A percentile compares a stretch with the other conserved stretches of the same genome.
Evolutionary conservation across 2,797 vertebrate species (phyloP).

Genomic region (Acridotheres tristis): DNA sequence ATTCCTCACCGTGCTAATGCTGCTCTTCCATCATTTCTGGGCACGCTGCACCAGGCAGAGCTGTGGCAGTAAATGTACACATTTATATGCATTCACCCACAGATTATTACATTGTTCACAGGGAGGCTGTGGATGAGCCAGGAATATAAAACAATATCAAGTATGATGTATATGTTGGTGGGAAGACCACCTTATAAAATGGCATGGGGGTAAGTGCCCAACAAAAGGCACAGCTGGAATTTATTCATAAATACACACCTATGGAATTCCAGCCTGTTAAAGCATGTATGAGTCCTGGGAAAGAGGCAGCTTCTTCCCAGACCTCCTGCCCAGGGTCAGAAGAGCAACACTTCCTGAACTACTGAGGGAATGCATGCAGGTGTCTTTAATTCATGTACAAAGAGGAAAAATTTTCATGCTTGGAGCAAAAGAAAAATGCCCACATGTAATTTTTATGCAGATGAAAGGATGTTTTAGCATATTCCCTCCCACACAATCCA

Average conservation of each 20-base stretch:
- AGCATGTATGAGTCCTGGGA: not conserved
- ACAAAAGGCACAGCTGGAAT: not conserved
- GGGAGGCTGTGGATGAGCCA: not conserved
- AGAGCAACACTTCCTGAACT: not conserved
- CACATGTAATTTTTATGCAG: not conserved
- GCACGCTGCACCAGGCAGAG: slow-evolving; percentile 21
- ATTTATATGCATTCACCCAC: slow-evolving; percentile 37
- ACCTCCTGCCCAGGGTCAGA: not conserved
- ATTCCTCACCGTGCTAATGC: slow-evolving; percentile 43
- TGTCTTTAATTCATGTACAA: not conserved
- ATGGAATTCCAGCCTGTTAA: not conserved
- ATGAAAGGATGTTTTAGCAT: not conserved
- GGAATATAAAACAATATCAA: not conserved
- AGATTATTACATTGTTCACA: slow-evolving; percentile 35
- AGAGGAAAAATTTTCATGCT: not conserved
- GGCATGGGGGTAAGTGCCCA: not conserved
- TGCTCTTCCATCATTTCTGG: slow-evolving; percentile 48
- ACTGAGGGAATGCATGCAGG: not conserved
- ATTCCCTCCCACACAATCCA: not conserved
- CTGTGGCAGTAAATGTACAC: not conserved
- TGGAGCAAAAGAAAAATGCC: not conserved
- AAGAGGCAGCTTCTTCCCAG: not conserved
- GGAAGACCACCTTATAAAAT: not conserved
- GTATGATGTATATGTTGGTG: not conserved
- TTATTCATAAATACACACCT: not conserved